A percentile compares a stretch with the other conserved stretches of the same genome.
phyloP scores from a whole-genome alignment of 64 coral and sea anemone species.

The Hydrozoanthus tunicans region DNA sequence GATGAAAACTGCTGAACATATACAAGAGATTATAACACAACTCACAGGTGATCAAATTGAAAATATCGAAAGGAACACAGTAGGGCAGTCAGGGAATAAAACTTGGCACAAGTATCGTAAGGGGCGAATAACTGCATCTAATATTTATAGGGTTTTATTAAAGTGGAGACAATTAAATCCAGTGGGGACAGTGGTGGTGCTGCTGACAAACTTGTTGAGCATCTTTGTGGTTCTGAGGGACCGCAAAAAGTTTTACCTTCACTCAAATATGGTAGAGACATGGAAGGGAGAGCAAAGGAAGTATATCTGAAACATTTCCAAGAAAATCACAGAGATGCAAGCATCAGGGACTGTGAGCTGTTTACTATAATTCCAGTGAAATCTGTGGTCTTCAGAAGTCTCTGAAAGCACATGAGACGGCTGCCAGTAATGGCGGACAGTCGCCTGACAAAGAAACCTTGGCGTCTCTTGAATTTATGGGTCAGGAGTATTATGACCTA shows the following conservation, averaged over 20 bases:
- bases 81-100: conserved; percentile 56
- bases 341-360: conserved; percentile 43
- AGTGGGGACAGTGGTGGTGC: conserved; percentile 52
- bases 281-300: conserved; percentile 50
- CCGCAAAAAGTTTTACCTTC: conserved; percentile 45
- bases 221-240: conserved; percentile 39
- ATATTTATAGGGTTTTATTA: conserved; percentile 43
- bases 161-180: conserved; percentile 43
- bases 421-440: conserved; percentile 1
- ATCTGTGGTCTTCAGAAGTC: background rate
- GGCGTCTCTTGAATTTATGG: conserved; percentile 3
- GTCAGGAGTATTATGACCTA: background rate
- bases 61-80: conserved; percentile 50
- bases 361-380: background rate
- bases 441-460: background rate
- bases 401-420: background rate
- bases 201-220: conserved; percentile 38
- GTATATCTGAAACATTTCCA: conserved; percentile 48
- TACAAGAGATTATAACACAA: conserved; percentile 36
- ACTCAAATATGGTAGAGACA: conserved; percentile 34
- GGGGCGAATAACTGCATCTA: conserved; percentile 46
- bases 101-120: conserved; percentile 46
- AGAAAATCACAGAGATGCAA: conserved; percentile 50
- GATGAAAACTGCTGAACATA: conserved; percentile 62
- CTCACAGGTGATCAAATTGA: conserved; percentile 52